Percentiles rank a stretch among this genome's conserved stretches.
phyloP scores from a whole-genome alignment of 92 coral and sea anemone species.

The Meandrina meandrites region DNA sequence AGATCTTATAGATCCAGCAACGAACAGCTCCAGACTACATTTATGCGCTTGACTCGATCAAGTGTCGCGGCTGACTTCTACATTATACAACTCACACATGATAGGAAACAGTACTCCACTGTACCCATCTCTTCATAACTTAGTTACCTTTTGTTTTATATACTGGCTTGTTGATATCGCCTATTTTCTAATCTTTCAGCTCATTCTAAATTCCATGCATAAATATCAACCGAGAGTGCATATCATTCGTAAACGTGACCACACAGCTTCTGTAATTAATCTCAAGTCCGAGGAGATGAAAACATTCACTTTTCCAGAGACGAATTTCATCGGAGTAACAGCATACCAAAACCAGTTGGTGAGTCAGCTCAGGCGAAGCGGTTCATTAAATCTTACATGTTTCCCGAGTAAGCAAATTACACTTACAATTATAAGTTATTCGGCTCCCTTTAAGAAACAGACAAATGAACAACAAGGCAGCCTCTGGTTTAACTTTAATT shows the following conservation, averaged over 20 bases:
- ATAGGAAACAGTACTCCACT: background rate
- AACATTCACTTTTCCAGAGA: conserved; percentile 91
- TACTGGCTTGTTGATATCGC: background rate
- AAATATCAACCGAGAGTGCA: conserved; percentile 93
- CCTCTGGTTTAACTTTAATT: conserved; percentile 20
- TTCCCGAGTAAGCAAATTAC: background rate
- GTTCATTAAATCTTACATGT: background rate
- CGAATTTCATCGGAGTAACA: conserved; percentile 92
- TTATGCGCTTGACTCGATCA: background rate
- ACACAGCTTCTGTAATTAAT: conserved; percentile 95
- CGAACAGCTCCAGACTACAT: background rate
- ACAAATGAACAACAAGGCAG: background rate
- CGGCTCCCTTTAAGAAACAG: background rate
- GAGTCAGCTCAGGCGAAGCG: conserved; percentile 37
- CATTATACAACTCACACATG: background rate
- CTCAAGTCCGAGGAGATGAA: conserved; percentile 92
- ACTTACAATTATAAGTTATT: background rate
- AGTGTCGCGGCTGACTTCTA: background rate
- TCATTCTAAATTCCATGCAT: conserved; percentile 96
- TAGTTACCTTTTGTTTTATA: background rate
- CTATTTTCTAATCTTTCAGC: conserved; percentile 52
- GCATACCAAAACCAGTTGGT: conserved; percentile 97
- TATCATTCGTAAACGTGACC: conserved; percentile 89
- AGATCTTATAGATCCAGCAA: background rate
- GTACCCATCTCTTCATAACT: background rate